These are phyloP conservation scores for Cathartes aura DNA, from an alignment of 2,113 vertebrate species.

Conservation along the genomic window DNA sequence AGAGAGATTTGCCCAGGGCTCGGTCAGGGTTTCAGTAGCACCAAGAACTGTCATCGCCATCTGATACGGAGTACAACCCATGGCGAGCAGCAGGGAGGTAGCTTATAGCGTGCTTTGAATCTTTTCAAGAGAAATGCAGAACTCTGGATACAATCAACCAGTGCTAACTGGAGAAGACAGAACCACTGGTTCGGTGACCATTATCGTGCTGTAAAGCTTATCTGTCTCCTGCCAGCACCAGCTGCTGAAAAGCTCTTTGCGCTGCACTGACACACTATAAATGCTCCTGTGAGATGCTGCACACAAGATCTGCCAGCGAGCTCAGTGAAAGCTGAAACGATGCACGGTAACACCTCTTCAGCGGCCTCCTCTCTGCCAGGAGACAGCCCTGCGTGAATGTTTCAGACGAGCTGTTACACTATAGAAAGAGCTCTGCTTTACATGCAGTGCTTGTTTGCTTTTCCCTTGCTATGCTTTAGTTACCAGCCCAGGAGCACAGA, in stretches of 20 bases:
- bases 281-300: neutral
- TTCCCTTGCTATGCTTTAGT: neutral
- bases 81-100: neutral
- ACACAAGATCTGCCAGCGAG: neutral
- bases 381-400: neutral
- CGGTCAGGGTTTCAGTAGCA: neutral
- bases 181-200: neutral
- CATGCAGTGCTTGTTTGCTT: too few relatives aligned
- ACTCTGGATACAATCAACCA: neutral
- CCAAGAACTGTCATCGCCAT: too few relatives aligned
- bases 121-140: neutral
- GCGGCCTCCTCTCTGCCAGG: neutral
- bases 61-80: neutral
- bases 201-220: neutral
- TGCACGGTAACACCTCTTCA: too few relatives aligned
- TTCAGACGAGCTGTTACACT: accelerated
- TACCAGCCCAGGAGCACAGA: neutral
- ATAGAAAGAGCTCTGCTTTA: neutral
- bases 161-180: neutral
- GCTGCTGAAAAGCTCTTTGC: neutral
- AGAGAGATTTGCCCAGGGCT: neutral
- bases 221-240: neutral
- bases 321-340: neutral
- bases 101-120: neutral
- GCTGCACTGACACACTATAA: neutral